phyloP scores from a whole-genome alignment of 2,797 vertebrate genomes.

The Typhlichthys eigenmanni region DNA sequence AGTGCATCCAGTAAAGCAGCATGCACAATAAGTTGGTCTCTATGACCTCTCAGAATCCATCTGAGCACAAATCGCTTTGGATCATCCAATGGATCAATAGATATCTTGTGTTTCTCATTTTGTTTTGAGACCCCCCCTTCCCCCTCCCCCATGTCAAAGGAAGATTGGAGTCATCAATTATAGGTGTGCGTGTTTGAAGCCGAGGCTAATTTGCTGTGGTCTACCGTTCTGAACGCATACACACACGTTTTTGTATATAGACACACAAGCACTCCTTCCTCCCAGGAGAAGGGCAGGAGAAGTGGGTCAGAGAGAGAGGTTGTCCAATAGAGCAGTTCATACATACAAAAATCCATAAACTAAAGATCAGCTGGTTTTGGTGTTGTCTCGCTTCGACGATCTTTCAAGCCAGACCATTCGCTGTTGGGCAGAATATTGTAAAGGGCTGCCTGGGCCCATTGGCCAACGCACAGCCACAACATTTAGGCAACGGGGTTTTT shows the following conservation, averaged over 20 bases:
- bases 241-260: slow-evolving; percentile 36
- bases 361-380: slow-evolving; percentile 68
- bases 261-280: slow-evolving; percentile 44
- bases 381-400: slow-evolving; percentile 60
- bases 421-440: slow-evolving; percentile 36
- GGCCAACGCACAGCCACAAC: slow-evolving; percentile 53
- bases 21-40: slow-evolving; percentile 64
- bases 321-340: slow-evolving; percentile 66
- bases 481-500: slow-evolving; percentile 70
- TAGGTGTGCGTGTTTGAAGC: slow-evolving; percentile 28
- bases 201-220: slow-evolving; percentile 47
- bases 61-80: slow-evolving; percentile 63
- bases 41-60: slow-evolving; percentile 71
- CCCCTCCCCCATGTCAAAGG: slow-evolving; percentile 56
- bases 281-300: slow-evolving; percentile 45
- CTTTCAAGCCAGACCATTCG: slow-evolving; percentile 47
- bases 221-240: slow-evolving; percentile 29
- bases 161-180: slow-evolving; percentile 74
- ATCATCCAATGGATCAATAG: slow-evolving; percentile 75
- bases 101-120: slow-evolving; percentile 65
- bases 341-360: slow-evolving; percentile 71
- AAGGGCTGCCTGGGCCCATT: slow-evolving; percentile 43
- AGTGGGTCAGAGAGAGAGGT: slow-evolving; percentile 54
- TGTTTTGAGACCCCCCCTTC: slow-evolving; percentile 50
- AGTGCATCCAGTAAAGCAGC: slow-evolving; percentile 70